A percentile compares a stretch with the other conserved stretches of the same genome.
Conservation (phyloP, 92 coral and sea anemone species). For the Epizoanthus ramosus region DNA sequence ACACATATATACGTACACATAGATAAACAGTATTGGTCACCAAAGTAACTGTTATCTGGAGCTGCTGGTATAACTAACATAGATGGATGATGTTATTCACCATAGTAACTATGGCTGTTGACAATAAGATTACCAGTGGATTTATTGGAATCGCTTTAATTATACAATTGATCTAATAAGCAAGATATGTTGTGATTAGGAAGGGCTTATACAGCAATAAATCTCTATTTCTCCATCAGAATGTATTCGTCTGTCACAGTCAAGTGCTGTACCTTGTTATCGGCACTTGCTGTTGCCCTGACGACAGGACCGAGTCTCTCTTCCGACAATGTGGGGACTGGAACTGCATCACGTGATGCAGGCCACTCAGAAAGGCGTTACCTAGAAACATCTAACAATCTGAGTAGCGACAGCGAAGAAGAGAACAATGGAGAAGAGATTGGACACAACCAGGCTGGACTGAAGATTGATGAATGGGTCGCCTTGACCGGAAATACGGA, state of each 20-base stretch:
- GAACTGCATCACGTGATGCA: slow-evolving; percentile 75
- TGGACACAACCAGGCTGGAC: slow-evolving; percentile 65
- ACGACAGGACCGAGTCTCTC: slow-evolving; percentile 93
- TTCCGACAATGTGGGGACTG: slow-evolving; percentile 86
- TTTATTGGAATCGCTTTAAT: too few species aligned
- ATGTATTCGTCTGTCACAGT: slow-evolving; percentile 86
- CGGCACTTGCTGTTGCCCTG: slow-evolving; percentile 81
- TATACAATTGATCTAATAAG: too few species aligned
- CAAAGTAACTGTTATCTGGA: too few species aligned
- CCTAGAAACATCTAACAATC: slow-evolving; percentile 72
- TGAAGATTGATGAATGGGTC: slow-evolving; percentile 91
- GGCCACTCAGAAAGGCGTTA: slow-evolving; percentile 65
- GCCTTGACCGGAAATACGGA: slow-evolving; percentile 79
- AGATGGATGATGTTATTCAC: too few species aligned
- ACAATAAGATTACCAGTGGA: too few species aligned
- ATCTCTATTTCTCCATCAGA: slow-evolving; percentile 36
- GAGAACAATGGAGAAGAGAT: slow-evolving; percentile 78
- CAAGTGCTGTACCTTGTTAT: slow-evolving; percentile 90
- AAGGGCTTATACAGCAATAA: too few species aligned
- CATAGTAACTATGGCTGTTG: too few species aligned
- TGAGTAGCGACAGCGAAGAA: slow-evolving; percentile 96
- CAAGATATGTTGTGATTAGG: too few species aligned
- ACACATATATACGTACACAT: too few species aligned
- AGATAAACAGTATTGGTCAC: too few species aligned
- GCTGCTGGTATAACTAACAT: too few species aligned